phyloP scores from a whole-genome alignment of 2,888 invertebrate species.

The Aspidapion aeneum region DNA sequence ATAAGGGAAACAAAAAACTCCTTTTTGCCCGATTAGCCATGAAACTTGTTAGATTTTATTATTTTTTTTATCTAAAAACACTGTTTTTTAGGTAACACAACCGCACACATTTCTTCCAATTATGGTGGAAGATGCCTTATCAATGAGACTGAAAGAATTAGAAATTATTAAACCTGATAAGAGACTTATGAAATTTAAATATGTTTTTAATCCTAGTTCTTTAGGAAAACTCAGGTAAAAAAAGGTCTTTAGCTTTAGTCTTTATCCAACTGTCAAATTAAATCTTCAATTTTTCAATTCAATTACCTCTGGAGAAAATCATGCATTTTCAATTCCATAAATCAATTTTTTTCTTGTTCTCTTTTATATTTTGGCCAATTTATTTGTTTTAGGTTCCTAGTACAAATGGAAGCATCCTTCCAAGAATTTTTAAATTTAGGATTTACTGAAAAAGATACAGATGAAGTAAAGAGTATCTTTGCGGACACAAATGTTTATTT shows the following conservation, averaged over 20 bases:
- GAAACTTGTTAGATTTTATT: no score
- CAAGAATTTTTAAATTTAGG: conserved; percentile 70
- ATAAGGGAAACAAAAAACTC: no score
- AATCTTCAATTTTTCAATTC: no score
- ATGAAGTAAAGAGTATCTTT: conserved; percentile 95
- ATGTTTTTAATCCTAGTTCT: conserved; percentile 71
- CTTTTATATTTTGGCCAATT: no score
- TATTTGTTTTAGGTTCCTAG: conserved; percentile 55
- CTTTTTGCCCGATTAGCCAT: no score
- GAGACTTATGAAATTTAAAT: conserved; percentile 61
- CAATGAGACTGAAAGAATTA: conserved; percentile 74
- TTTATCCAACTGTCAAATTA: no score
- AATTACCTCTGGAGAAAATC: no score
- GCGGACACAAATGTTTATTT: conserved; percentile 93
- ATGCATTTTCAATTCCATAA: no score
- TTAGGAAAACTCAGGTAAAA: conserved; percentile 71
- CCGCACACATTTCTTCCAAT: conserved; percentile 67
- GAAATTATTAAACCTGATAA: conserved; percentile 60
- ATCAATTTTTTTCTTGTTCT: no score
- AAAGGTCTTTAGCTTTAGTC: no score
- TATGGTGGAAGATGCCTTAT: conserved; percentile 77
- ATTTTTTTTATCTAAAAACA: no score
- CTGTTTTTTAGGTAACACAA: neutral
- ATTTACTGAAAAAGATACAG: conserved; percentile 90
- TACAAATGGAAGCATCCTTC: conserved; percentile 74